Evolutionary conservation across 1,140 invertebrate genomes (phyloP).

Genomic region (Diorhabda elongata): DNA sequence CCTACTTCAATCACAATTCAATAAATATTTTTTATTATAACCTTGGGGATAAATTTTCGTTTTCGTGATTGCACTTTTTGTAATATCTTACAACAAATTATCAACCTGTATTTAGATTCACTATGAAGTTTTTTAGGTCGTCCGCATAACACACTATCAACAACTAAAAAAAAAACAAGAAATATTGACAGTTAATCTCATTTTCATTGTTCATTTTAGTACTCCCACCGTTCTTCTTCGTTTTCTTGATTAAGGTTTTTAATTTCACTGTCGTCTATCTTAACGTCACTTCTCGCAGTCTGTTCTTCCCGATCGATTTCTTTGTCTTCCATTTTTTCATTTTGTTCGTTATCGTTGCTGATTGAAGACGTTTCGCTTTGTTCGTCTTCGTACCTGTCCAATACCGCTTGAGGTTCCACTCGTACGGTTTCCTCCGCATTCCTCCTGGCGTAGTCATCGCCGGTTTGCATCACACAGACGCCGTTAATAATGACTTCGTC

Average conservation of each 20-base stretch:
- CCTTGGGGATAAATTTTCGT: slow-evolving; percentile 23
- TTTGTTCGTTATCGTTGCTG: slow-evolving; percentile 47
- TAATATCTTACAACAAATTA: slow-evolving; percentile 26
- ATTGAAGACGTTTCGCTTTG: slow-evolving; percentile 54
- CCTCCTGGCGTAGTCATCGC: slow-evolving; percentile 58
- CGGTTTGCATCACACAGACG: slow-evolving; percentile 83
- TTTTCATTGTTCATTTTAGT: slow-evolving; percentile 30
- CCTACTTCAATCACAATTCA: slow-evolving; percentile 15
- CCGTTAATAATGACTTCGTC: slow-evolving; percentile 87
- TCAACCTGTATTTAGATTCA: slow-evolving; percentile 15
- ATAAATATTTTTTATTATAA: slow-evolving; percentile 20
- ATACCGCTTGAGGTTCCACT: slow-evolving; percentile 66
- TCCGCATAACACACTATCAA: slow-evolving; percentile 22
- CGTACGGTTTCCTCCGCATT: slow-evolving; percentile 65
- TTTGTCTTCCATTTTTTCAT: slow-evolving; percentile 35
- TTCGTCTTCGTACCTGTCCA: slow-evolving; percentile 57
- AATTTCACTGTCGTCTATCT: slow-evolving; percentile 27
- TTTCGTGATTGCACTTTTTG: slow-evolving; percentile 41
- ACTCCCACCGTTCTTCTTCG: slow-evolving; percentile 48
- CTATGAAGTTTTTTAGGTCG: slow-evolving; percentile 14
- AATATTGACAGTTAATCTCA: slow-evolving; percentile 7
- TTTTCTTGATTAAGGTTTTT: slow-evolving; percentile 40
- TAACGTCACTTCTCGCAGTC: slow-evolving; percentile 18
- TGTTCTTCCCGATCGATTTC: slow-evolving; percentile 27
- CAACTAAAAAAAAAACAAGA: slow-evolving; percentile 6